Evolutionary conservation across 2,888 invertebrate species (phyloP).

Genomic region (Coenonympha arcania): DNA sequence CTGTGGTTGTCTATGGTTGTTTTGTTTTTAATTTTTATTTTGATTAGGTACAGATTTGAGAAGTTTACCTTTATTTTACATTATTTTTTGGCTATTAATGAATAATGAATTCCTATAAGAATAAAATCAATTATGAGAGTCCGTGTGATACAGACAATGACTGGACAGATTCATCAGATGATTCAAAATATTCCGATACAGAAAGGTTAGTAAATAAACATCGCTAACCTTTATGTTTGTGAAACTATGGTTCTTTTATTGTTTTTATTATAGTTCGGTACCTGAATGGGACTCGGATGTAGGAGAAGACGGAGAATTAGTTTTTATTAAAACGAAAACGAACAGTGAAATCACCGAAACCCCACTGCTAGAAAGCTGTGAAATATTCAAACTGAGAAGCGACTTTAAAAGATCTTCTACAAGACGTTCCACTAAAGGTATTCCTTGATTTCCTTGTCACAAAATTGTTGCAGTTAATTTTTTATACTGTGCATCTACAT

Average conservation of each 20-base stretch:
- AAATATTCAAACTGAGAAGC: slow-evolving; percentile 60
- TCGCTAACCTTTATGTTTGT: too few relatives aligned
- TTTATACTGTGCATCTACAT: too few relatives aligned
- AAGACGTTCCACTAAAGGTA: slow-evolving; percentile 61
- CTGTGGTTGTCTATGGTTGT: too few relatives aligned
- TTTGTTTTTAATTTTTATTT: too few relatives aligned
- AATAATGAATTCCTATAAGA: slow-evolving; percentile 29
- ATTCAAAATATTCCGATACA: slow-evolving; percentile 75
- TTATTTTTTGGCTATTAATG: too few relatives aligned
- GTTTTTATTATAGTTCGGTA: slow-evolving; percentile 70
- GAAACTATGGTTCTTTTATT: too few relatives aligned
- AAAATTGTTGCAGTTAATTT: too few relatives aligned
- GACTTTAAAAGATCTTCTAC: slow-evolving; percentile 65
- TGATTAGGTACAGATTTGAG: too few relatives aligned
- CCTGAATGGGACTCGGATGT: slow-evolving; percentile 80
- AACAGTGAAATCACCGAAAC: slow-evolving; percentile 32
- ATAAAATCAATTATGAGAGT: slow-evolving; percentile 50
- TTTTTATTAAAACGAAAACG: slow-evolving; percentile 76
- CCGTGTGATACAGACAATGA: slow-evolving; percentile 65
- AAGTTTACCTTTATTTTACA: too few relatives aligned
- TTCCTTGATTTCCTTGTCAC: neutral
- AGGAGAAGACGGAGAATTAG: slow-evolving; percentile 77
- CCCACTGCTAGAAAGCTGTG: slow-evolving; percentile 58
- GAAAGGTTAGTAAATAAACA: too few relatives aligned
- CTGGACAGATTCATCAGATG: slow-evolving; percentile 63